Evolutionary conservation across 2,113 vertebrate genomes (phyloP).

Genomic region (Empidonax traillii): DNA sequence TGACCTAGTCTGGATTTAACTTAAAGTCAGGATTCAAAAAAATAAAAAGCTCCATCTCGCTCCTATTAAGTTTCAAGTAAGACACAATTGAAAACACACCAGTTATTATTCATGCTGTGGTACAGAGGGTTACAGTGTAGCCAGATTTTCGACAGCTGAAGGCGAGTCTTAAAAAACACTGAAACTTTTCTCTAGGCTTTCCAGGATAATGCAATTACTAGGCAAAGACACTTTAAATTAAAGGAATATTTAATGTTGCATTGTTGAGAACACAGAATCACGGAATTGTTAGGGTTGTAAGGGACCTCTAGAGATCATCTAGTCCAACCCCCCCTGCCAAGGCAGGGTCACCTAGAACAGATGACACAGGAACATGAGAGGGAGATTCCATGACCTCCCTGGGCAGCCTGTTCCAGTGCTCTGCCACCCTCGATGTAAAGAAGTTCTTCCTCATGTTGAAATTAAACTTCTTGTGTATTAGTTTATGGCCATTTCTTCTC

Average conservation of each 20-base stretch:
- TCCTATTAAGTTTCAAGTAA: not conserved
- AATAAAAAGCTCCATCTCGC: not conserved
- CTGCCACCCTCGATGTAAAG: accelerated
- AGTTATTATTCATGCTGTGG: not conserved
- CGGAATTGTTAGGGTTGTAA: not conserved
- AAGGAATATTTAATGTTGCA: not conserved
- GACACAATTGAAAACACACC: not conserved
- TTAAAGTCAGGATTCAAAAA: not conserved
- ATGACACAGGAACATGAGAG: not conserved
- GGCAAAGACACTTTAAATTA: not conserved
- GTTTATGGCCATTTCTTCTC: not conserved
- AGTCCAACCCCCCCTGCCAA: not conserved
- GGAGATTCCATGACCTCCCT: not conserved
- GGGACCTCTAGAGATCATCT: not conserved
- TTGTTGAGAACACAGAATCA: not conserved
- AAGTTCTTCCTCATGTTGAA: not conserved
- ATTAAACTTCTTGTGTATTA: not conserved
- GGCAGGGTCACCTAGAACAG: not conserved
- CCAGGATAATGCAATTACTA: not conserved
- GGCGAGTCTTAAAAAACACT: not conserved
- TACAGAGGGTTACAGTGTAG: not conserved
- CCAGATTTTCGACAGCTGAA: not conserved
- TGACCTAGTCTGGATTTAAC: not conserved
- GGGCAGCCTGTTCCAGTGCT: not conserved
- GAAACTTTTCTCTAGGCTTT: not conserved